These are phyloP conservation scores for Morphnarchus princeps DNA, from an alignment of 2,113 vertebrate species.

Conservation along the genomic window DNA sequence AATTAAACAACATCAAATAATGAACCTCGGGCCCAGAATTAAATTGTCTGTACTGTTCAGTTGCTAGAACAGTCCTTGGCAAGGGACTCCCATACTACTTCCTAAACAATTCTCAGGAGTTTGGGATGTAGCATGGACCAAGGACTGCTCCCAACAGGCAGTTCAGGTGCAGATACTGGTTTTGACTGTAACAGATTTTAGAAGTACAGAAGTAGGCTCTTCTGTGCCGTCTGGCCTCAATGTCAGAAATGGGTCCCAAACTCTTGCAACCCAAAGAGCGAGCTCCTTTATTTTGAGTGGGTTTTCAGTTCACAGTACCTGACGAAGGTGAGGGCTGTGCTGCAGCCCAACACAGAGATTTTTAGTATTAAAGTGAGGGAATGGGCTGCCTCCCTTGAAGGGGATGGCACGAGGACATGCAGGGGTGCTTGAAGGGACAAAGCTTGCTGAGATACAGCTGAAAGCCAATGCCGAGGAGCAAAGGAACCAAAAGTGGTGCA, in stretches of 20 bases:
- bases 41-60: background rate
- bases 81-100: background rate
- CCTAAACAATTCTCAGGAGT: background rate
- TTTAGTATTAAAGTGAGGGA: background rate
- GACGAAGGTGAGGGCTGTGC: rapidly evolving
- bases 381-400: background rate
- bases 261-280: background rate
- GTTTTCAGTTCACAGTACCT: background rate
- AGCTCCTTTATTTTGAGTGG: background rate
- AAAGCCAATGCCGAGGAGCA: rapidly evolving
- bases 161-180: background rate
- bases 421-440: background rate
- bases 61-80: background rate
- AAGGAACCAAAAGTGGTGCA: background rate
- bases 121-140: background rate
- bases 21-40: background rate
- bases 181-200: background rate
- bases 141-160: background rate
- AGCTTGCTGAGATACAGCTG: background rate
- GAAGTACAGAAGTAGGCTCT: background rate
- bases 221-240: background rate
- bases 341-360: background rate
- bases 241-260: background rate
- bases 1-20: background rate
- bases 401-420: background rate